phyloP scores from a whole-genome alignment of 2,888 invertebrate genomes.

The Orthonevra nobilis region DNA sequence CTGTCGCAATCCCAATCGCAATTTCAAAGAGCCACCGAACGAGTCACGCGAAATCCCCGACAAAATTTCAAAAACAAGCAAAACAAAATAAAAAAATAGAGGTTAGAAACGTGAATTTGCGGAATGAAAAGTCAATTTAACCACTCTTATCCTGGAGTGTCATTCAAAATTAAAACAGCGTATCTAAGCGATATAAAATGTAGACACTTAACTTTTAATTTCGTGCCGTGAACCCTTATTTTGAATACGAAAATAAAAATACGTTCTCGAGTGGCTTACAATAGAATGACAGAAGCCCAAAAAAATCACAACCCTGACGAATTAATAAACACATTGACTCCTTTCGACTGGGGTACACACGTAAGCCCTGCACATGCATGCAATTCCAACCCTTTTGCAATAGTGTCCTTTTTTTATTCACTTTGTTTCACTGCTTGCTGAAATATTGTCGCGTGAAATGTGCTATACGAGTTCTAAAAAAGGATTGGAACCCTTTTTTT shows the following conservation, averaged over 20 bases:
- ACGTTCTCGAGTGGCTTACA: slow-evolving; percentile 39
- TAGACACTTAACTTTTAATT: slow-evolving; percentile 70
- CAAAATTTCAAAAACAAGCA: no score
- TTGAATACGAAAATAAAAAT: not conserved
- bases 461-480: slow-evolving; percentile 19
- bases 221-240: slow-evolving; percentile 53
- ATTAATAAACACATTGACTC: slow-evolving; percentile 68
- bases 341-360: no score
- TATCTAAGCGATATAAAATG: slow-evolving; percentile 69
- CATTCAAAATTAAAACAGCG: slow-evolving; percentile 68
- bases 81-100: not conserved
- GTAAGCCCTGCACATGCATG: slow-evolving; percentile 10
- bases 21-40: slow-evolving; percentile 6
- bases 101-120: not conserved
- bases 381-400: slow-evolving; percentile 32
- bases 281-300: slow-evolving; percentile 22
- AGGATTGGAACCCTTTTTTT: slow-evolving; percentile 16
- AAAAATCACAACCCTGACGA: slow-evolving; percentile 63
- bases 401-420: slow-evolving; percentile 30
- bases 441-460: slow-evolving; percentile 51
- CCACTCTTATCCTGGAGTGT: slow-evolving; percentile 62
- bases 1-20: not conserved
- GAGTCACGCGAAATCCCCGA: no score
- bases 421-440: slow-evolving; percentile 36
- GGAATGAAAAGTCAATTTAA: slow-evolving; percentile 68